phyloP scores from a whole-genome alignment of 35 echinoderm and acorn worm species.

The Ophioderma brevispina region DNA sequence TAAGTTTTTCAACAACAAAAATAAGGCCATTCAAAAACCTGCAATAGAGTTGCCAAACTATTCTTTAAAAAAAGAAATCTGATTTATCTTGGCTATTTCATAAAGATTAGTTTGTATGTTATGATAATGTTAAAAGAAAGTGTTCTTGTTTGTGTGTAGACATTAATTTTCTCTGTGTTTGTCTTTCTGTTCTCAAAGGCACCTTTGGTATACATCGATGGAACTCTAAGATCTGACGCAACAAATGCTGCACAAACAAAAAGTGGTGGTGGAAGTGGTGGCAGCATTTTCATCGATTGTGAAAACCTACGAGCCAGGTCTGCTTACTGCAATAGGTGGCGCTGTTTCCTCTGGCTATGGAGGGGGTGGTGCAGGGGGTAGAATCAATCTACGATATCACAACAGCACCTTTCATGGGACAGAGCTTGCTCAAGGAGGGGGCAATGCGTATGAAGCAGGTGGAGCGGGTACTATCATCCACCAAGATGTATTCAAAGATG shows the following conservation, averaged over 20 bases:
- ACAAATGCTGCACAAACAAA: conserved; percentile 15
- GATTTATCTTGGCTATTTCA: no score
- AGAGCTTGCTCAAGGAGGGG: conserved; percentile 33
- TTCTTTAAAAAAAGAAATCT: no score
- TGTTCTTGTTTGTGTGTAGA: background rate
- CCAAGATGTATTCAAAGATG: conserved; percentile 12
- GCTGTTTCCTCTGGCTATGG: background rate
- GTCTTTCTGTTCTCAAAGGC: conserved; percentile 17
- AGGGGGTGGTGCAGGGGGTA: conserved; percentile 76
- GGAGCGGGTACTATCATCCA: conserved; percentile 78
- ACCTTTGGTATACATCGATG: conserved; percentile 63
- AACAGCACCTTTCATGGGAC: conserved; percentile 57
- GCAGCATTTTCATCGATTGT: conserved; percentile 36
- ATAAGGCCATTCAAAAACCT: no score
- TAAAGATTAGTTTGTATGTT: no score
- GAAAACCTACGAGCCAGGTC: conserved; percentile 56
- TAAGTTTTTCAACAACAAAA: no score
- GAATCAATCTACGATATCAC: conserved; percentile 51
- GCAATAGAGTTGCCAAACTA: no score
- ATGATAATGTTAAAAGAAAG: no score
- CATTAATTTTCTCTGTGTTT: background rate
- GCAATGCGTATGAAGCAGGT: conserved; percentile 60
- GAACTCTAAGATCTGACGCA: conserved; percentile 55
- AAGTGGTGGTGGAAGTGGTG: conserved; percentile 83
- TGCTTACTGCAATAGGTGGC: background rate